Conservation (phyloP, 1,140 invertebrate species). For the Scaptomyza pallida region DNA sequence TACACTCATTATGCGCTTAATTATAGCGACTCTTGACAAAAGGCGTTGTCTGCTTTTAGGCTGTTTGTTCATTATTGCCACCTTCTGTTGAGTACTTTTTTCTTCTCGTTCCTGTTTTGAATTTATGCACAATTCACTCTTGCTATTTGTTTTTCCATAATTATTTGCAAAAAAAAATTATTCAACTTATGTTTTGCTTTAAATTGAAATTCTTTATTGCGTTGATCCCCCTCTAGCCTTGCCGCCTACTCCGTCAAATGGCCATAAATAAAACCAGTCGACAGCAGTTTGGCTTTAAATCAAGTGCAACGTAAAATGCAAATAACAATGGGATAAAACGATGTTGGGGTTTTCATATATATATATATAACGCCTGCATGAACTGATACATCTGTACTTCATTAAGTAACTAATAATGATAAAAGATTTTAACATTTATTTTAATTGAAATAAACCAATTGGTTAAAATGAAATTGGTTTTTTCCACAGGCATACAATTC, state of each 20-base stretch:
- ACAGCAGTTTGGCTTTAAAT: constrained; percentile 52
- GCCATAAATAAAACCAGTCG: constrained; percentile 53
- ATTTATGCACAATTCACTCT: constrained; percentile 47
- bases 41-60: constrained; percentile 35
- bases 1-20: constrained; percentile 60
- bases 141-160: background rate
- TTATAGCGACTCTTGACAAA: constrained; percentile 52
- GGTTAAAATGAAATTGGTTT: no score
- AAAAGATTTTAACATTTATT: no score
- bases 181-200: background rate
- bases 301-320: constrained; percentile 48
- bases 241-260: background rate
- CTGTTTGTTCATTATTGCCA: constrained; percentile 14
- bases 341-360: background rate
- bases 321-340: constrained; percentile 25
- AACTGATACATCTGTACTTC: no score
- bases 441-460: no score
- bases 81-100: constrained; percentile 1
- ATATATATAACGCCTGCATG: background rate
- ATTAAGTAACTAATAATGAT: no score
- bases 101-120: constrained; percentile 13
- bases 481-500: no score
- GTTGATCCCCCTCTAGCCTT: constrained; percentile 13
- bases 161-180: constrained; percentile 1
- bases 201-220: constrained; percentile 27